A percentile compares a stretch with the other conserved stretches of the same genome.
Evolutionary conservation across 2,888 invertebrate species (phyloP).

Genomic region (Coleophora flavipennella): DNA sequence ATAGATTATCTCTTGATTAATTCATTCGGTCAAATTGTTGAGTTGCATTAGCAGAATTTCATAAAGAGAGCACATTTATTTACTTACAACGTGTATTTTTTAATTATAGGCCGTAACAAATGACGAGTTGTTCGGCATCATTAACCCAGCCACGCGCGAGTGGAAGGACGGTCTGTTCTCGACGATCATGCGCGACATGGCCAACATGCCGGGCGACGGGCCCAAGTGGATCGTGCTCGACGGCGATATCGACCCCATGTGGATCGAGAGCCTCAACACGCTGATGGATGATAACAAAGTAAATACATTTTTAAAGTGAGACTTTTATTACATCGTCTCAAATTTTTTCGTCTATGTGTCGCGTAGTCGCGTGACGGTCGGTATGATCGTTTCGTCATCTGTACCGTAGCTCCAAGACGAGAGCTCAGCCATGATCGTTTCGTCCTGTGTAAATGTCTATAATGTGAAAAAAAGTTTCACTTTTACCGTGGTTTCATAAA

Average conservation of each 20-base stretch:
- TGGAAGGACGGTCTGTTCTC: conserved; percentile 96
- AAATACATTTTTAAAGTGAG: not conserved
- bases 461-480: too few species aligned
- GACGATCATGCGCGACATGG: conserved; percentile 93
- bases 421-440: too few species aligned
- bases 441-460: too few species aligned
- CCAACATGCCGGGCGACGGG: conserved; percentile 87
- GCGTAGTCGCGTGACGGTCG: too few species aligned
- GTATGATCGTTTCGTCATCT: too few species aligned
- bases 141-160: conserved; percentile 93
- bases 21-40: too few species aligned
- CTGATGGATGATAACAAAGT: conserved; percentile 98
- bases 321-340: too few species aligned
- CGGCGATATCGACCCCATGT: conserved; percentile 98
- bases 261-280: conserved; percentile 97
- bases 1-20: too few species aligned
- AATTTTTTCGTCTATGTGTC: too few species aligned
- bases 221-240: conserved; percentile 97
- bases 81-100: not conserved
- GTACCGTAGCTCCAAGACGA: too few species aligned
- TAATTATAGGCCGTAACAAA: conserved; percentile 92
- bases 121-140: conserved; percentile 94
- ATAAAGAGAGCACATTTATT: not conserved
- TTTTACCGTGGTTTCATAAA: too few species aligned
- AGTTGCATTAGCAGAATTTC: not conserved